A percentile compares a stretch with the other conserved stretches of the same genome.
phyloP scores from a whole-genome alignment of 2,113 vertebrate genomes.

The Oryzias curvinotus region DNA sequence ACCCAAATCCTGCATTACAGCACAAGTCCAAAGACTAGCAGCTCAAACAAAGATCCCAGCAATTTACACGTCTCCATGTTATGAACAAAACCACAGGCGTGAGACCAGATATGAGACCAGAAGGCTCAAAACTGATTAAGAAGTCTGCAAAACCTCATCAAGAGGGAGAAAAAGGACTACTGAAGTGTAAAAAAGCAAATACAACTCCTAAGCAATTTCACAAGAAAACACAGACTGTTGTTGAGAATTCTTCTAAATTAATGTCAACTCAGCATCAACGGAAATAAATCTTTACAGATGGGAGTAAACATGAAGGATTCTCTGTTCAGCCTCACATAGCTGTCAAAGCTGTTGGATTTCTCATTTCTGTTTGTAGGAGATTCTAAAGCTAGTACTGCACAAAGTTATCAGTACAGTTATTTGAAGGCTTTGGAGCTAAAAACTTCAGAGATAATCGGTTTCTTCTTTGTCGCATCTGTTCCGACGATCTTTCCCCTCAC shows the following conservation, averaged over 20 bases:
- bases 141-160: not conserved
- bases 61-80: not conserved
- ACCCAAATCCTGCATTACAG: constrained; percentile 23
- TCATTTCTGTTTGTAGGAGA: not conserved
- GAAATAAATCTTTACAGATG: too few species aligned
- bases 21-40: constrained; percentile 18
- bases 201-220: too few species aligned
- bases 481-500: constrained; percentile 40
- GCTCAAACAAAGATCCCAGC: constrained; percentile 13
- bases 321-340: not conserved
- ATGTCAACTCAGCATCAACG: too few species aligned
- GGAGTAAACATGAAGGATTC: too few species aligned
- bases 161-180: too few species aligned
- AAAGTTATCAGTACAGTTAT: constrained; percentile 40
- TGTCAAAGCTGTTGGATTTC: constrained; percentile 13
- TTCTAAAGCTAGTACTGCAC: constrained; percentile 22
- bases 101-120: not conserved
- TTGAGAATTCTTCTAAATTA: too few species aligned
- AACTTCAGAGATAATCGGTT: constrained; percentile 35
- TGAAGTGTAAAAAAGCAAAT: too few species aligned
- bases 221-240: too few species aligned
- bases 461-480: constrained; percentile 22
- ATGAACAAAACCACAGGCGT: not conserved
- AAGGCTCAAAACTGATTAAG: constrained; percentile 1
- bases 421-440: constrained; percentile 21